Percentiles rank a stretch among this genome's conserved stretches.
Conservation (phyloP, 2,797 vertebrate genomes). For the Sphenopsis melanotis region DNA sequence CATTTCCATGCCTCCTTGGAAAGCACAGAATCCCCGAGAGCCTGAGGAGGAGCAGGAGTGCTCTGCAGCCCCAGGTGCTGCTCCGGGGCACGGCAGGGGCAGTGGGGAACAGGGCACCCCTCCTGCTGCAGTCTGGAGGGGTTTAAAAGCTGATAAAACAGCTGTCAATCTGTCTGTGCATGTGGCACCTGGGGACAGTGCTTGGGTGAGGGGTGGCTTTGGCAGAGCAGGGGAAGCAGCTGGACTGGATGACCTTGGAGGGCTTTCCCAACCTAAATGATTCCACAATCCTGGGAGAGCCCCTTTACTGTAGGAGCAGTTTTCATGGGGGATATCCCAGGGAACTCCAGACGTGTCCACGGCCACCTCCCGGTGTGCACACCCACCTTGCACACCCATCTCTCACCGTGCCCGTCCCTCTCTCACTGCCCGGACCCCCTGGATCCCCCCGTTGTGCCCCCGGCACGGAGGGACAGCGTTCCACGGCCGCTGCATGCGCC, state of each 20-base stretch:
- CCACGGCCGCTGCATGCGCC: background rate
- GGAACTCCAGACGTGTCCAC: fast-evolving
- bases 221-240: no score
- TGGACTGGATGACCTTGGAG: no score
- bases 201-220: background rate
- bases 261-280: no score
- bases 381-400: background rate
- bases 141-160: no score
- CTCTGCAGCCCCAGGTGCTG: background rate
- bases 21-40: background rate
- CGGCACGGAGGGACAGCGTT: background rate
- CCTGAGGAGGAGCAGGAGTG: background rate
- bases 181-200: background rate
- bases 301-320: fast-evolving
- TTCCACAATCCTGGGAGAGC: background rate
- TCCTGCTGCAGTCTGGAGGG: no score
- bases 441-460: background rate
- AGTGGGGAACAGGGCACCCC: background rate
- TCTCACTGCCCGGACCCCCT: background rate
- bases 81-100: background rate
- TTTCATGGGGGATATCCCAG: fast-evolving
- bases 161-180: no score
- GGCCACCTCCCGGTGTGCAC: fast-evolving
- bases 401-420: background rate
- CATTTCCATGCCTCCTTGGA: background rate